Conservation (phyloP, 2,888 invertebrate species). For the Clivina fossor region DNA sequence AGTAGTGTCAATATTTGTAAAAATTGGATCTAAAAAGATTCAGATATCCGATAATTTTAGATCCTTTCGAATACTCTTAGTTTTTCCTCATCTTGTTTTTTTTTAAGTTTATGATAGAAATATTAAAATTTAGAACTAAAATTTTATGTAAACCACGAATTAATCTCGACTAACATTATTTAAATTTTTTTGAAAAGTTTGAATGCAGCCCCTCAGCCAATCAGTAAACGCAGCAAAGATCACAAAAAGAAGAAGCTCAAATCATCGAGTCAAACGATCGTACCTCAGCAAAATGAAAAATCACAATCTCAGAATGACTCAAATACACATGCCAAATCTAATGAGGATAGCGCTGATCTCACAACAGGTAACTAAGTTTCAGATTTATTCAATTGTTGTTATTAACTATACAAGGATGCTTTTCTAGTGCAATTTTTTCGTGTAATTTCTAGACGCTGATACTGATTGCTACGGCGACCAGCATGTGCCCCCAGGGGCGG, state of each 20-base stretch:
- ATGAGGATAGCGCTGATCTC: background rate
- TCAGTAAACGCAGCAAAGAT: conserved; percentile 60
- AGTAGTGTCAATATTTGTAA: too few species aligned
- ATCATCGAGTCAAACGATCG: too few species aligned
- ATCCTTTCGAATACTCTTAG: too few species aligned
- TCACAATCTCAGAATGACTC: background rate
- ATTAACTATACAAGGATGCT: background rate
- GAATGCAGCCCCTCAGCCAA: conserved; percentile 53
- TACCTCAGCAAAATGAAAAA: too few species aligned
- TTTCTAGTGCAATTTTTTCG: conserved; percentile 21
- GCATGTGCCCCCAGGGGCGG: background rate
- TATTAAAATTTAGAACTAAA: too few species aligned
- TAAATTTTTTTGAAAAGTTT: conserved; percentile 47
- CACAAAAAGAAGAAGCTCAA: conserved; percentile 63
- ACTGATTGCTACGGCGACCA: conserved; percentile 1
- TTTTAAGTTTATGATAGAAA: too few species aligned
- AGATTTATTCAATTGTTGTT: conserved; percentile 17
- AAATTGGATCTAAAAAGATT: too few species aligned
- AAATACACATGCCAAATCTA: background rate
- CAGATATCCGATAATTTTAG: too few species aligned
- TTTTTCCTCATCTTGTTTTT: too few species aligned
- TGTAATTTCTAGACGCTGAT: background rate
- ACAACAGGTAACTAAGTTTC: conserved; percentile 26
- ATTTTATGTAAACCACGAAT: too few species aligned
- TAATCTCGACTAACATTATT: too few species aligned